Evolutionary conservation across 2,888 invertebrate genomes (phyloP).

Genomic region (Melikaiella ostensackeni): DNA sequence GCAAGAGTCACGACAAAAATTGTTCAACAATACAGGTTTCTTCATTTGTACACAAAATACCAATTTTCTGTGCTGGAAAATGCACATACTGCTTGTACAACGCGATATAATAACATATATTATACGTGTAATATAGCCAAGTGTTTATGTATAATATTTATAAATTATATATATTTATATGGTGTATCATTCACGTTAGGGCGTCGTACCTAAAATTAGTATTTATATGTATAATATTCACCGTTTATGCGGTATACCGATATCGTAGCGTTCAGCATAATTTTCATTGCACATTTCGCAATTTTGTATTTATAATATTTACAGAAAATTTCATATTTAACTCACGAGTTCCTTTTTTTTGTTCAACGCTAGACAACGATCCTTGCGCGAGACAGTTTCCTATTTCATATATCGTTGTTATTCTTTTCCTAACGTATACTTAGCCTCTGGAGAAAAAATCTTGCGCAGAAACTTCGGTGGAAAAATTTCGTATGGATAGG

Average conservation of each 20-base stretch:
- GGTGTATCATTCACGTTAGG: constrained; percentile 64
- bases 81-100: constrained; percentile 68
- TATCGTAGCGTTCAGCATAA: constrained; percentile 60
- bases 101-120: constrained; percentile 60
- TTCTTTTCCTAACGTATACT: constrained; percentile 30
- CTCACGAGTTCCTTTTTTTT: constrained; percentile 46
- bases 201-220: constrained; percentile 64
- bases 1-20: constrained; percentile 11
- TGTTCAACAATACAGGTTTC: constrained; percentile 32
- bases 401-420: constrained; percentile 40
- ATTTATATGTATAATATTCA: constrained; percentile 63
- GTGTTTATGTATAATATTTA: constrained; percentile 65
- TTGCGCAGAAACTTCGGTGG: background rate
- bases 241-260: constrained; percentile 58
- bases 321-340: constrained; percentile 52
- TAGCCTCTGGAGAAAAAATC: constrained; percentile 1
- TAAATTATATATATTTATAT: constrained; percentile 59
- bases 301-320: constrained; percentile 52
- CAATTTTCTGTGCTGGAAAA: constrained; percentile 70
- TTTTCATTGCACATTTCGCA: constrained; percentile 53
- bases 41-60: constrained; percentile 74
- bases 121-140: constrained; percentile 34
- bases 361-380: constrained; percentile 46
- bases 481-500: too few relatives aligned
- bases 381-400: constrained; percentile 33